phyloP scores from a whole-genome alignment of 2,113 vertebrate genomes.

The Narcine bancroftii region DNA sequence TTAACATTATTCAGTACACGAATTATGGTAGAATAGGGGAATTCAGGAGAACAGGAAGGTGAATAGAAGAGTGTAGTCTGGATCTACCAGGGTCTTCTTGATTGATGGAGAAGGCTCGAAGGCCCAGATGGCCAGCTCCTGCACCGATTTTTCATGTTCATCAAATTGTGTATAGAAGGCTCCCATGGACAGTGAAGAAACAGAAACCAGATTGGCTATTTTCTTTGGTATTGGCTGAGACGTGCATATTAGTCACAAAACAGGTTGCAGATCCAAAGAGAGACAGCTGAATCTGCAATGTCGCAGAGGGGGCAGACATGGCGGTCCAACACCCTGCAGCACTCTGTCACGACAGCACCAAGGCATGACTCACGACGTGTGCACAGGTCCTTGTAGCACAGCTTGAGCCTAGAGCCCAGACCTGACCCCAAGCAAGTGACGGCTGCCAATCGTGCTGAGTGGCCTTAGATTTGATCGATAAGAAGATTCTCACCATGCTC shows the following conservation, averaged over 20 bases:
- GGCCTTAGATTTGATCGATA: not conserved
- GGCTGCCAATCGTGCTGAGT: slow-evolving; percentile 35
- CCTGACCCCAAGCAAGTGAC: slow-evolving; percentile 40
- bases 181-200: not conserved
- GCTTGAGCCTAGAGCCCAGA: not conserved
- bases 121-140: too few species aligned
- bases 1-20: too few species aligned
- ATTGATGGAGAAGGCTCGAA: too few species aligned
- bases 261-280: not conserved
- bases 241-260: not conserved
- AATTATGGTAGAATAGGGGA: too few species aligned
- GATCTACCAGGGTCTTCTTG: too few species aligned
- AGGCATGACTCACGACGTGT: not conserved
- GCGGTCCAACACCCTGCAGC: not conserved
- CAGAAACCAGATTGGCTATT: not conserved
- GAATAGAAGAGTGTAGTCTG: too few species aligned
- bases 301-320: not conserved
- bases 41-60: too few species aligned
- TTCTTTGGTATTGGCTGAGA: not conserved
- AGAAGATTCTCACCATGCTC: not conserved
- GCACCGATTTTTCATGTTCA: too few species aligned
- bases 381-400: too few species aligned
- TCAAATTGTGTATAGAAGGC: not conserved
- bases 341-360: not conserved
- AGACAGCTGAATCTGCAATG: not conserved